Base-by-base conservation (phyloP, 2,113 vertebrate species). In the Dicerorhinus sumatrensis region DNA sequence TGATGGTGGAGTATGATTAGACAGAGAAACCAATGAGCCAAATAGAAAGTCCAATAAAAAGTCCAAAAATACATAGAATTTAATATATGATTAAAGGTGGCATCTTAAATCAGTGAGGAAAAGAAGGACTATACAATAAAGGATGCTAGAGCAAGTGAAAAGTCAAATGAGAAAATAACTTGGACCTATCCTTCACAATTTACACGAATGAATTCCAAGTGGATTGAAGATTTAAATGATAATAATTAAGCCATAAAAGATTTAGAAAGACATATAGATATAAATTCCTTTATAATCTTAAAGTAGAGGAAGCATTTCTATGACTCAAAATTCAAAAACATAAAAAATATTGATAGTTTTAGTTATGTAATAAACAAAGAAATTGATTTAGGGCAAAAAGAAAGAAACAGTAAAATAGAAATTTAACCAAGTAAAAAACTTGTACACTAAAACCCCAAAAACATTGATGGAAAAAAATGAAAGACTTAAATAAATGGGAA, bases 111-210 rank as follows among this genome's bases (percentile, higher is more conserved):
- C 6, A 65, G 46, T n/a, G 6, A 33, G 8, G 36, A 92, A 94
- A 75, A 69, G 13, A 85, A 89, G 33, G 42, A 51, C 8, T 14
- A 25, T 33, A 63, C 8, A 87, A 82, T 70, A 72, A 69, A 73
- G 54, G 5, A 84, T 88, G 13, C 54, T 79, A 83, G 20, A 90
- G 54, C 18, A 86, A 65, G 8, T 76, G 25, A 21, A 92, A 84
- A n/a, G 36, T 60, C 89, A 90, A 86, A 54, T 21, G 33, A 54
- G 13, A 72, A 80, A 96, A 96, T 33, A 72, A 90, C 42, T 92
- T 89, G 51, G 17, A 76, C 5, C 1, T 79, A 62, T 23, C 77
- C 6, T 20, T 80, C 8, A 76, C 27, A 77, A 14, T 25, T 91
- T 91, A 88, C 10, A 83, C 3, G 36, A 58, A 70, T 65, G 14